A percentile compares a stretch with the other conserved stretches of the same genome.
Evolutionary conservation across 2,797 vertebrate genomes (phyloP).

Genomic region (Urophycis tenuis): DNA sequence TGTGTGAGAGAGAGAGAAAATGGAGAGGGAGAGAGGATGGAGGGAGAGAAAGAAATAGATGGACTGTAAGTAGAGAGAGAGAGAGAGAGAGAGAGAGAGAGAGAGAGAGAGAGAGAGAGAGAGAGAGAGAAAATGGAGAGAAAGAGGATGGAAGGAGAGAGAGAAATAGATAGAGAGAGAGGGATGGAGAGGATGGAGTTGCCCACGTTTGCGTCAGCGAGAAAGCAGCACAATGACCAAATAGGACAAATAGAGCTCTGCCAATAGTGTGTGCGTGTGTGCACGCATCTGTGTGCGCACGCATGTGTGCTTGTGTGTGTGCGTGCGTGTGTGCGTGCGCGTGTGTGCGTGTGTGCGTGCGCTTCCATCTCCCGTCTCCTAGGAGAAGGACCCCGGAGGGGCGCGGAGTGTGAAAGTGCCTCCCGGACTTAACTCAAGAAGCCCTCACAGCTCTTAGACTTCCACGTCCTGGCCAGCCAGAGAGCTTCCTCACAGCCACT

Average conservation of each 20-base stretch:
- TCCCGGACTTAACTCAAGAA: too few relatives aligned
- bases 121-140: too few relatives aligned
- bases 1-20: slow-evolving; percentile 20
- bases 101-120: slow-evolving; percentile 3
- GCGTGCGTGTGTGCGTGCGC: not conserved
- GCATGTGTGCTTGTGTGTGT: not conserved
- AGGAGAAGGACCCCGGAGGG: not conserved
- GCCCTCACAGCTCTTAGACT: too few relatives aligned
- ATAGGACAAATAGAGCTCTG: not conserved
- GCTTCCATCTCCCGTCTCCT: not conserved
- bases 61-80: not conserved
- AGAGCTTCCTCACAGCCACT: too few relatives aligned
- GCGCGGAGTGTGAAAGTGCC: too few relatives aligned
- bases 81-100: slow-evolving; percentile 9
- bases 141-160: slow-evolving; percentile 9
- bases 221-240: not conserved
- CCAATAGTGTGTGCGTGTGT: not conserved
- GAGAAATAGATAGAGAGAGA: slow-evolving; percentile 6
- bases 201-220: not conserved
- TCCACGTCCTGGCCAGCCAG: too few relatives aligned
- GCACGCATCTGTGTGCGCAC: not conserved
- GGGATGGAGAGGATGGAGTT: slow-evolving; percentile 10
- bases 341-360: slow-evolving; percentile 16
- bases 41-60: not conserved
- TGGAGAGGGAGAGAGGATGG: slow-evolving; percentile 6